Evolutionary conservation across 2,888 invertebrate genomes (phyloP).

Genomic region (Hedya salicella): DNA sequence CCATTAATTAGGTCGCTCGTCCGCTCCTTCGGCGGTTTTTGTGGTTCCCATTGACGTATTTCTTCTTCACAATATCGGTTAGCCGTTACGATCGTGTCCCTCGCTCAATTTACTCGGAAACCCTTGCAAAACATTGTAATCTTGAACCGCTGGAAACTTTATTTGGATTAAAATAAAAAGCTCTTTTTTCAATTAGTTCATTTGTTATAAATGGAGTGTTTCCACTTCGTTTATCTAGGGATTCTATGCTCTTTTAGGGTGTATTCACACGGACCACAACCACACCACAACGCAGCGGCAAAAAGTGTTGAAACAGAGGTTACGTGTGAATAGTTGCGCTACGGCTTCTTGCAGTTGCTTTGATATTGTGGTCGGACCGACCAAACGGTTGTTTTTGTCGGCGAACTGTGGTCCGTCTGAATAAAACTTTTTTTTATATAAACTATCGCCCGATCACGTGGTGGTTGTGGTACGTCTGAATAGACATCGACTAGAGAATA

Average conservation of each 20-base stretch:
- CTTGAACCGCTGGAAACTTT: conserved; percentile 21
- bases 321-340: no score
- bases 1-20: conserved; percentile 76
- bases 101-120: conserved; percentile 38
- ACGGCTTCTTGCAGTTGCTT: no score
- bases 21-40: conserved; percentile 69
- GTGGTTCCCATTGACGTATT: conserved; percentile 72
- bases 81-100: conserved; percentile 42
- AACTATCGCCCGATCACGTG: no score
- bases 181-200: not conserved
- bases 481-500: no score
- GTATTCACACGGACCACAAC: no score
- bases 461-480: no score
- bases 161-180: conserved; percentile 17
- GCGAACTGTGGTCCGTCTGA: no score
- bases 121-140: conserved; percentile 36
- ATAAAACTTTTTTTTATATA: no score
- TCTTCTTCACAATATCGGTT: conserved; percentile 51
- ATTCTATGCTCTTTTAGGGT: not conserved
- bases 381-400: no score
- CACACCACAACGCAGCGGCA: no score
- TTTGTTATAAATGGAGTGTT: not conserved
- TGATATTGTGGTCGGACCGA: not conserved
- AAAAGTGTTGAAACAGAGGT: no score
- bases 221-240: not conserved